phyloP scores from a whole-genome alignment of 2,797 vertebrate species.

The Gouania willdenowi region DNA sequence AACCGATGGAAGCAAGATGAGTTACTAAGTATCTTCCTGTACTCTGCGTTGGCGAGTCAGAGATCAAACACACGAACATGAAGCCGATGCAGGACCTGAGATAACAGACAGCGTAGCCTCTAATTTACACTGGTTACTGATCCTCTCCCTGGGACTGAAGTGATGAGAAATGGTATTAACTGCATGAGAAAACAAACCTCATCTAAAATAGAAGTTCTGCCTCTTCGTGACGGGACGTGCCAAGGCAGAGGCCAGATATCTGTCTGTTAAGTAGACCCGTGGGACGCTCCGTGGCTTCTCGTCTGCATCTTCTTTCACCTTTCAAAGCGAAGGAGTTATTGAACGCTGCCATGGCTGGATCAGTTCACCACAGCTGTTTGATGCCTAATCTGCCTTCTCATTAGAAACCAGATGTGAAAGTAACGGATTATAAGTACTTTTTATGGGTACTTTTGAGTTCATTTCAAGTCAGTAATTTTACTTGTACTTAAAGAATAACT shows the following conservation, averaged over 20 bases:
- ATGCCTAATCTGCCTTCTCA: constrained; percentile 60
- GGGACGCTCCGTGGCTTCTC: constrained; percentile 26
- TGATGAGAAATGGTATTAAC: constrained; percentile 54
- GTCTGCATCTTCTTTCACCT: neutral
- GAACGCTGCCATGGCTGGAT: constrained; percentile 32
- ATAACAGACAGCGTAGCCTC: too few species aligned
- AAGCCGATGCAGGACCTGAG: too few species aligned
- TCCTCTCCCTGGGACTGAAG: constrained; percentile 28
- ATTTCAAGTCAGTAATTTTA: too few species aligned
- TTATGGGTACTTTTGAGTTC: too few species aligned
- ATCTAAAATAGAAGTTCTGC: constrained; percentile 72
- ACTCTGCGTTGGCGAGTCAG: too few species aligned
- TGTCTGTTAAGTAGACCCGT: constrained; percentile 27
- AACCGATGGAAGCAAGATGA: too few species aligned
- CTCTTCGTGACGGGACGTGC: constrained; percentile 43
- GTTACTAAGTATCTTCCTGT: too few species aligned
- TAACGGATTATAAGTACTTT: too few species aligned
- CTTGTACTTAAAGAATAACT: too few species aligned
- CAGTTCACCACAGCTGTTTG: constrained; percentile 30
- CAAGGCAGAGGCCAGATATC: constrained; percentile 53
- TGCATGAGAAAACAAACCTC: constrained; percentile 68
- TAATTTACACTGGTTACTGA: constrained; percentile 27
- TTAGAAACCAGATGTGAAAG: too few species aligned
- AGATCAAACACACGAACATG: too few species aligned
- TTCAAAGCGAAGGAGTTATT: constrained; percentile 17